These are phyloP conservation scores for Minunthozetes semirufus DNA, from an alignment of 2,888 invertebrate species.

Conservation along the genomic window DNA sequence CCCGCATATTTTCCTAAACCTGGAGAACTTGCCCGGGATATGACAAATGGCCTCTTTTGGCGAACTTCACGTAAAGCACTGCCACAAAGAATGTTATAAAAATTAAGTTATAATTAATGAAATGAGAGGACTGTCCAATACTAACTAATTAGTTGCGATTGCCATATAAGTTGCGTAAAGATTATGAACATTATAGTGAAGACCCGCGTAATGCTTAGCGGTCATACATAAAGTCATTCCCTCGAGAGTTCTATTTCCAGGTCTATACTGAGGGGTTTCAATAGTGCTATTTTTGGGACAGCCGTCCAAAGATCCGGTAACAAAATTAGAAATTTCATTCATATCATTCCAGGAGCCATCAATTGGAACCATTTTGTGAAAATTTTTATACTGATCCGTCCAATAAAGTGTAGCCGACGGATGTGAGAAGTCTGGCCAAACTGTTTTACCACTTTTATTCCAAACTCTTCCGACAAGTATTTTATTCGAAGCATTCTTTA, in stretches of 20 bases:
- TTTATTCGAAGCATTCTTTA: slow-evolving; percentile 59
- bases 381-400: slow-evolving; percentile 43
- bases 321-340: slow-evolving; percentile 80
- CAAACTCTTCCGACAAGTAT: slow-evolving; percentile 65
- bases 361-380: slow-evolving; percentile 43
- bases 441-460: slow-evolving; percentile 45
- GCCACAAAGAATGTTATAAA: too few species aligned
- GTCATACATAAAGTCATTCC: slow-evolving; percentile 72
- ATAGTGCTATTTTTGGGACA: slow-evolving; percentile 54
- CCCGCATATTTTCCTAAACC: slow-evolving; percentile 47
- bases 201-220: slow-evolving; percentile 54
- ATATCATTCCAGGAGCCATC: slow-evolving; percentile 56
- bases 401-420: slow-evolving; percentile 43
- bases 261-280: slow-evolving; percentile 59
- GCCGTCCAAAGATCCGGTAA: slow-evolving; percentile 51
- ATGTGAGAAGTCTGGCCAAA: slow-evolving; percentile 46
- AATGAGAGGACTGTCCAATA: too few species aligned
- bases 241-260: slow-evolving; percentile 51
- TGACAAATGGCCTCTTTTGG: slow-evolving; percentile 47
- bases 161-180: too few species aligned
- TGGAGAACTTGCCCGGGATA: slow-evolving; percentile 47
- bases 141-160: too few species aligned
- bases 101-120: too few species aligned
- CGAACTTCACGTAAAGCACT: not conserved
- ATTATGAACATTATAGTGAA: too few species aligned